phyloP scores from a whole-genome alignment of 1,140 invertebrate species.

The Drosophila kohkoa region DNA sequence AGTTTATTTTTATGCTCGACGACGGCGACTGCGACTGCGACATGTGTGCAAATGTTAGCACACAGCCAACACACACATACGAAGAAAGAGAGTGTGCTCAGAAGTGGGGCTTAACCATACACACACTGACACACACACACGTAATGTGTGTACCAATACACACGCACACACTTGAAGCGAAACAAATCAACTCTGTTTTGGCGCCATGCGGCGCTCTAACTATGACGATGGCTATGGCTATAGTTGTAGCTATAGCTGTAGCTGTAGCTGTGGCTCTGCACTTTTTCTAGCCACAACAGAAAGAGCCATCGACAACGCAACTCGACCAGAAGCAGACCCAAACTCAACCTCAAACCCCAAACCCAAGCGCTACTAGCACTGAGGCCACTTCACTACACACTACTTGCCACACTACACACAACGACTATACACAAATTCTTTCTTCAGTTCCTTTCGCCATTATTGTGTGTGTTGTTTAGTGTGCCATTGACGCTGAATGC shows the following conservation, averaged over 20 bases:
- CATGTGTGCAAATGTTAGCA: slow-evolving; percentile 73
- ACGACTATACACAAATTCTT: slow-evolving; percentile 63
- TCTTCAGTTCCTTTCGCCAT: slow-evolving; percentile 60
- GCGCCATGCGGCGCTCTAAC: slow-evolving; percentile 63
- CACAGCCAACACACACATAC: slow-evolving; percentile 40
- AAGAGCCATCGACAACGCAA: slow-evolving; percentile 67
- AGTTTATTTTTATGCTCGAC: slow-evolving; percentile 80
- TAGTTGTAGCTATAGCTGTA: background rate
- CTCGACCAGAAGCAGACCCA: slow-evolving; percentile 48
- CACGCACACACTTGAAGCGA: slow-evolving; percentile 39
- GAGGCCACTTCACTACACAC: slow-evolving; percentile 3
- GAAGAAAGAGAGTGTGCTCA: background rate
- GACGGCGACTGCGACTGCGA: slow-evolving; percentile 48
- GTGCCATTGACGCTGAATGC: slow-evolving; percentile 73
- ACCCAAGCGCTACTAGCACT: slow-evolving; percentile 24
- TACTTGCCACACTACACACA: slow-evolving; percentile 33
- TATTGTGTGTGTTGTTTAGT: slow-evolving; percentile 75
- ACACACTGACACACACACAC: slow-evolving; percentile 37
- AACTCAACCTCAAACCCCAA: slow-evolving; percentile 12
- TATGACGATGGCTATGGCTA: slow-evolving; percentile 27
- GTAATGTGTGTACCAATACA: slow-evolving; percentile 33
- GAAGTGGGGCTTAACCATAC: slow-evolving; percentile 33
- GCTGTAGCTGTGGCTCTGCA: slow-evolving; percentile 45
- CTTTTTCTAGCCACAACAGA: slow-evolving; percentile 56
- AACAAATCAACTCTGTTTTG: slow-evolving; percentile 78